Percentiles rank a stretch among this genome's conserved stretches.
phyloP scores from a whole-genome alignment of 2,888 invertebrate species.

The Ochropacha duplaris region DNA sequence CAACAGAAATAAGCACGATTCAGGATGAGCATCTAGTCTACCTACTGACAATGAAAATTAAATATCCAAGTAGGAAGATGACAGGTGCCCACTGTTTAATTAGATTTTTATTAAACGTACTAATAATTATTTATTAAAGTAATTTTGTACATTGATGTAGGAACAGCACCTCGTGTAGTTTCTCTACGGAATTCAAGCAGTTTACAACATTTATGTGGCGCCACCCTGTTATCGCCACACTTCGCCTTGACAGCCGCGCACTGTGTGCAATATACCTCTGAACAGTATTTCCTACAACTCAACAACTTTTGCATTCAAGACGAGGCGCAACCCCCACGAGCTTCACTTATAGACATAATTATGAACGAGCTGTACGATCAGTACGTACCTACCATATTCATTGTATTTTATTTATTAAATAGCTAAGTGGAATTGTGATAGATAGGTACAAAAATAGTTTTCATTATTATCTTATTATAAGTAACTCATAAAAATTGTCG shows the following conservation, averaged over 20 bases:
- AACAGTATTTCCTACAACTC: constrained; percentile 50
- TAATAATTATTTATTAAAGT: too few relatives aligned
- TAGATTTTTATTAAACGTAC: too few relatives aligned
- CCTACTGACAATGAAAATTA: too few relatives aligned
- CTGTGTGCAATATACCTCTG: constrained; percentile 45
- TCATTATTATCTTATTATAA: too few relatives aligned
- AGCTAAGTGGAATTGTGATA: not conserved
- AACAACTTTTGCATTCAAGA: constrained; percentile 55
- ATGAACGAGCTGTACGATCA: constrained; percentile 54
- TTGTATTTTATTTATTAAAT: not conserved
- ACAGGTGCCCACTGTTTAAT: too few relatives aligned
- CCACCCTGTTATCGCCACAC: constrained; percentile 50
- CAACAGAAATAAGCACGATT: too few relatives aligned
- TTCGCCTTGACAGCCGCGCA: constrained; percentile 72
- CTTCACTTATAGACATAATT: constrained; percentile 50
- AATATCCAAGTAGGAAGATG: too few relatives aligned
- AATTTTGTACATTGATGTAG: constrained; percentile 31
- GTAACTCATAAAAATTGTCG: too few relatives aligned
- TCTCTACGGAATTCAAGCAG: constrained; percentile 57
- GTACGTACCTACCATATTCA: constrained; percentile 41
- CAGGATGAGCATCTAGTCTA: too few relatives aligned
- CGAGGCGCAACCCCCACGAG: constrained; percentile 29
- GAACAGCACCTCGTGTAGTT: constrained; percentile 52
- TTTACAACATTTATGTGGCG: constrained; percentile 64
- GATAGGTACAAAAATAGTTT: too few relatives aligned